Evolutionary conservation across 2,888 invertebrate genomes (phyloP).

Genomic region (Hirudinaria manillensis): DNA sequence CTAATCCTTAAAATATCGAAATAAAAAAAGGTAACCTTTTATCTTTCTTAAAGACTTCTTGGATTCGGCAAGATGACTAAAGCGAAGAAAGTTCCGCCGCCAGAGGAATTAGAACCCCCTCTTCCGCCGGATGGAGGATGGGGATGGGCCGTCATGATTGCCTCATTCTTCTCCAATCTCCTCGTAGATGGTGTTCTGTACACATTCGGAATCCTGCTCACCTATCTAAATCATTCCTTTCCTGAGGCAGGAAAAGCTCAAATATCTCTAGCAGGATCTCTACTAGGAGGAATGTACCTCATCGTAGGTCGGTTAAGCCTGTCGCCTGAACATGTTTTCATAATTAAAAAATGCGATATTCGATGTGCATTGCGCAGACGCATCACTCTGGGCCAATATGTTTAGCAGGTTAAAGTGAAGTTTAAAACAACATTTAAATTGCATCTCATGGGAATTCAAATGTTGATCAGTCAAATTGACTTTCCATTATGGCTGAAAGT

Average conservation of each 20-base stretch:
- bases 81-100: constrained; percentile 9
- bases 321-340: neutral
- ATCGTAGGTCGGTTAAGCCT: constrained; percentile 65
- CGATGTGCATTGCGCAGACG: too few species aligned
- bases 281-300: constrained; percentile 84
- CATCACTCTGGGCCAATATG: too few species aligned
- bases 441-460: too few species aligned
- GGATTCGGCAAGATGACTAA: constrained; percentile 8
- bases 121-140: constrained; percentile 47
- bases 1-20: too few species aligned
- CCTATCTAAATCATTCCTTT: constrained; percentile 65
- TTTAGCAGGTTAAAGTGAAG: too few species aligned
- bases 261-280: constrained; percentile 76
- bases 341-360: too few species aligned
- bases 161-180: constrained; percentile 44
- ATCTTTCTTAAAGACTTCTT: neutral
- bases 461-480: too few species aligned
- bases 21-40: too few species aligned
- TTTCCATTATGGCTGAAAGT: too few species aligned
- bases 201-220: constrained; percentile 71
- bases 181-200: constrained; percentile 78
- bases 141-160: constrained; percentile 50
- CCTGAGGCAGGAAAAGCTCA: constrained; percentile 62
- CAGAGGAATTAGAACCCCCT: constrained; percentile 25
- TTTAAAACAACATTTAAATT: too few species aligned